These are phyloP conservation scores for Myripristis jacobus DNA, from an alignment of 2,797 vertebrate species.

Conservation along the genomic window DNA sequence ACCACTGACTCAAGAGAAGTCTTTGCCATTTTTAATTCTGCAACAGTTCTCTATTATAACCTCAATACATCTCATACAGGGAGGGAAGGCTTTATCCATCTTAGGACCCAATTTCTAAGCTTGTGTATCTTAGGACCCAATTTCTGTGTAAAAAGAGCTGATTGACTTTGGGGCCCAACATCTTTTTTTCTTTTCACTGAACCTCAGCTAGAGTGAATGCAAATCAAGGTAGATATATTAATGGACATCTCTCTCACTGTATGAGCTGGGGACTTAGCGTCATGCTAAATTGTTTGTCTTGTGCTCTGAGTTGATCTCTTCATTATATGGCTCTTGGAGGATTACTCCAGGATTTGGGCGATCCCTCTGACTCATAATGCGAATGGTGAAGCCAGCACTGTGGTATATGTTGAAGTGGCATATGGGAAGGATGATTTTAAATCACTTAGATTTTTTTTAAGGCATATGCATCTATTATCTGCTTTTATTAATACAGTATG, in stretches of 20 bases:
- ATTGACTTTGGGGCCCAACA: constrained; percentile 80
- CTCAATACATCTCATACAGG: constrained; percentile 50
- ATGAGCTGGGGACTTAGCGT: constrained; percentile 75
- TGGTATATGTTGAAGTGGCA: constrained; percentile 43
- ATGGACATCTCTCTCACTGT: constrained; percentile 82
- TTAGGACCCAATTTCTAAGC: constrained; percentile 43
- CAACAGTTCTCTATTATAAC: constrained; percentile 52
- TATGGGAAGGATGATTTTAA: constrained; percentile 31
- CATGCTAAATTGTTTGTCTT: constrained; percentile 86
- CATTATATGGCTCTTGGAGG: constrained; percentile 83
- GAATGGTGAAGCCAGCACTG: constrained; percentile 69
- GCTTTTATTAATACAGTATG: background rate
- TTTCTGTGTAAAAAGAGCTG: constrained; percentile 77
- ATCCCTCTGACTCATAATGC: constrained; percentile 82
- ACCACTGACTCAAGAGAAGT: background rate
- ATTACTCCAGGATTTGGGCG: constrained; percentile 83
- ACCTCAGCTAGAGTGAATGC: constrained; percentile 80
- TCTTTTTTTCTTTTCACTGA: constrained; percentile 67
- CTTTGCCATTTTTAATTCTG: constrained; percentile 69
- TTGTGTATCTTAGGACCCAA: constrained; percentile 61
- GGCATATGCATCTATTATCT: background rate
- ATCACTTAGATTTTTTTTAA: constrained; percentile 26
- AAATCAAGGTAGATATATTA: constrained; percentile 82
- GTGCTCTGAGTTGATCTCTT: constrained; percentile 87
- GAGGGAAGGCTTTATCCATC: constrained; percentile 57